Percentiles rank a stretch among this genome's conserved stretches.
Evolutionary conservation across 1,140 invertebrate genomes (phyloP).

Genomic region (Cotesia glomerata): DNA sequence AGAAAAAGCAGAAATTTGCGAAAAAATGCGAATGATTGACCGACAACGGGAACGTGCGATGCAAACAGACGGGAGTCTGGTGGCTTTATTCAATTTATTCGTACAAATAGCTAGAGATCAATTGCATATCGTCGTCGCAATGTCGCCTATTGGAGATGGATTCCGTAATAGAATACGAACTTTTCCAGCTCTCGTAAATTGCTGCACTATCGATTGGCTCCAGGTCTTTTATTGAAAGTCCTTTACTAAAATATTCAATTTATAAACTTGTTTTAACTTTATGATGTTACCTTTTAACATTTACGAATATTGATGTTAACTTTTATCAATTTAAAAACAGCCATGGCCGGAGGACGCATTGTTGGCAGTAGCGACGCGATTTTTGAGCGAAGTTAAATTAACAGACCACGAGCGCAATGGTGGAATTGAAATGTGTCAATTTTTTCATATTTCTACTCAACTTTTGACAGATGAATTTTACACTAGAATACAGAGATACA

Average conservation of each 20-base stretch:
- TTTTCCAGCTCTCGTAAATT: slow-evolving; percentile 94
- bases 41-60: slow-evolving; percentile 86
- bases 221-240: slow-evolving; percentile 68
- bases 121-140: slow-evolving; percentile 88
- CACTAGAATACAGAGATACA: slow-evolving; percentile 74
- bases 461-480: slow-evolving; percentile 77
- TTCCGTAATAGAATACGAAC: slow-evolving; percentile 88
- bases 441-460: slow-evolving; percentile 87
- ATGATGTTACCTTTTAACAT: not conserved
- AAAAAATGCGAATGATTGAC: slow-evolving; percentile 92
- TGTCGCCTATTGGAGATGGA: slow-evolving; percentile 89
- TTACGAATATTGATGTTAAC: not conserved
- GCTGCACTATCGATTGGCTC: slow-evolving; percentile 98
- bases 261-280: not conserved
- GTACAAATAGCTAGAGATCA: slow-evolving; percentile 89
- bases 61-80: slow-evolving; percentile 90
- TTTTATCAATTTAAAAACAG: slow-evolving; percentile 51
- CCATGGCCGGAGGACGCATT: slow-evolving; percentile 94
- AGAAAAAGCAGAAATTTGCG: slow-evolving; percentile 91
- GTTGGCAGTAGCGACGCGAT: slow-evolving; percentile 86
- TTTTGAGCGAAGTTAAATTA: slow-evolving; percentile 85
- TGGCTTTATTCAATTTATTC: slow-evolving; percentile 93
- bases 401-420: slow-evolving; percentile 73
- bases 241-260: slow-evolving; percentile 8
- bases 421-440: slow-evolving; percentile 87